A percentile compares a stretch with the other conserved stretches of the same genome.
Conservation (phyloP, 2,113 vertebrate species). For the Origma solitaria region DNA sequence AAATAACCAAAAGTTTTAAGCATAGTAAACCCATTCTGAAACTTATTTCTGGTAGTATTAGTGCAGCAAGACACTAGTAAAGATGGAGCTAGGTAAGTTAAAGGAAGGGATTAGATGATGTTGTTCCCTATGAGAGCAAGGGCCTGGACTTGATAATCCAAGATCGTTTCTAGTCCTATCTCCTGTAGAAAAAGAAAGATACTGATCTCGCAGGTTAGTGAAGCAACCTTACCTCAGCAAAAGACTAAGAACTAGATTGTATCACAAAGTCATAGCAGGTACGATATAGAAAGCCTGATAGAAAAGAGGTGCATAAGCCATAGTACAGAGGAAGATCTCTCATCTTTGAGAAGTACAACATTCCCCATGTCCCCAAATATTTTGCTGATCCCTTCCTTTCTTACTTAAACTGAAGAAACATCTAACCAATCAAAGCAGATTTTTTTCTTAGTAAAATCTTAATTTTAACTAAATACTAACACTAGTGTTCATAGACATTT, state of each 20-base stretch:
- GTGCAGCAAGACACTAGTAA: background rate
- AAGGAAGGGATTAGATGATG: background rate
- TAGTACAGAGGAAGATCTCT: background rate
- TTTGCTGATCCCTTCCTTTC: background rate
- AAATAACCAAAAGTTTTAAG: background rate
- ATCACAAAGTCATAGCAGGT: background rate
- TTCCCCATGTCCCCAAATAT: background rate
- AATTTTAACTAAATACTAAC: background rate
- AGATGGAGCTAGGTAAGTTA: background rate
- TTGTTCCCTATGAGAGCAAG: background rate
- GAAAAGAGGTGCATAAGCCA: background rate
- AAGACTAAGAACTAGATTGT: background rate
- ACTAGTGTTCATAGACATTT: background rate
- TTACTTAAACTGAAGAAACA: background rate
- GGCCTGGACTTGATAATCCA: background rate
- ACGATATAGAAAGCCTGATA: background rate
- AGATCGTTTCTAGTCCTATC: background rate
- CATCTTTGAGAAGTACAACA: background rate
- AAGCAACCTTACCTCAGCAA: slow-evolving; percentile 2
- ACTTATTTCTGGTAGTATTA: background rate
- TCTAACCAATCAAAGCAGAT: background rate
- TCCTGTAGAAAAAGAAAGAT: background rate
- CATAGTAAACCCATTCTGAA: background rate
- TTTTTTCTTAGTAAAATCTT: background rate
- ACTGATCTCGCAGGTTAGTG: background rate